Evolutionary conservation across 1,140 invertebrate species (phyloP), one percentile per base, ranked within the genome.

Genomic region (Drosophila lacteicornis): DNA sequence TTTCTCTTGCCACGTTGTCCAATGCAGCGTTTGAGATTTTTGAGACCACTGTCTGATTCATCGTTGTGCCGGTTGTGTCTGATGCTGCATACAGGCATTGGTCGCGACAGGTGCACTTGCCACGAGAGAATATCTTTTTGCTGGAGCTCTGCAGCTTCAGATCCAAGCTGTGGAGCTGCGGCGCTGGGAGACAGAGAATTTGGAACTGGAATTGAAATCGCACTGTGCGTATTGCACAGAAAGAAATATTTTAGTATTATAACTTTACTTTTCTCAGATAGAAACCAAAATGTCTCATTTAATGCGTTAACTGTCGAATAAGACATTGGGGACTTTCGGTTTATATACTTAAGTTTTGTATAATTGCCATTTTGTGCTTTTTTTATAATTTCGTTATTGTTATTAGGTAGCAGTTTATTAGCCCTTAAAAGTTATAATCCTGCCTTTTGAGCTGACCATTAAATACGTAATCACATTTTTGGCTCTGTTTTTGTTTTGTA

Each of bases 21-120:
- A 61, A 45, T 36, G 25, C 27, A n/a, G 11, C 40, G 40, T 7
- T 40, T 33, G 40, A 47, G 65, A 49, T 27, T 22, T 43, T 68
- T 2, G 15, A 12, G 46, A 33, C 46, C 17, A n/a, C 22, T 19
- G 15, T 49, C 55, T 51, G 67, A 60, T 53, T 75, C 38, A 66
- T 42, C 60, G 17, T 43, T 22, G 36, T 65, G 62, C 36, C 33
- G 50, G 60, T 67, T 67, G 43, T 38, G 19, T 43, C 43, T 50
- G 47, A 53, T 50, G 51, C 62, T 51, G 60, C 66, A 62, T 73
- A 79, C 83, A 86, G 65, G 79, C 83, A 70, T 50, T 80, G 66
- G 81, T 25, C 50, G 73, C 83, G 84, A 87, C 83, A 87, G 83
- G 83, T 87, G 83, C 77, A 88, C 61, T 87, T 87, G 83, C 82